Base-by-base conservation (phyloP, 2,888 invertebrate genomes). In the Trichopoda pennipes region DNA sequence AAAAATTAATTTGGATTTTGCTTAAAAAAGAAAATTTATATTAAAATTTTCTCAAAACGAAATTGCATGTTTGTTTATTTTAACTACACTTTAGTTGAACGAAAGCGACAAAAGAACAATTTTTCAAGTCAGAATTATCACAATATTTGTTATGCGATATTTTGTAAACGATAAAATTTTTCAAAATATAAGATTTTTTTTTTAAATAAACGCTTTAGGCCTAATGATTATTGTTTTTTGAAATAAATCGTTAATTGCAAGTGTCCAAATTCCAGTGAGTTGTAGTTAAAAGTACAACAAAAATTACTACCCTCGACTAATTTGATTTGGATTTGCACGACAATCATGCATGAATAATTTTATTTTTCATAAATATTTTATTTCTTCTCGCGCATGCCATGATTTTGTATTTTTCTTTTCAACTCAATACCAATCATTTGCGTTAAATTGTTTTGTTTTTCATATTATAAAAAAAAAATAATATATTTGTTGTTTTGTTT, bases 341-440 rank as follows among this genome's bases (percentile, higher is more conserved):
- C 77, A 81, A 81, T 78, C 81, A 81, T 81, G 81, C 81, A 81
- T 81, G 81, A 81, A 81, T 66, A 81, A 81, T 77, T 77, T 77
- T 70, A 77, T 63, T 77, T 70, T 70, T 70, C 56, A 70, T 70
- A 77, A 77, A 70, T 63, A 77, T 80, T 61, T 79, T 66, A 68
- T 79, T 68, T 58, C 66, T 74, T 80, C 79, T 80, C 79, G 79
- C 79, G 79, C 79, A 80, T 80, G 79, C 79, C 79, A 80, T 38
- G 69, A 69, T n/a, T 44, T 49, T 58, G 64, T 77, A 47, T 17
- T 53, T 60, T 49, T 64, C 28, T 53, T 53, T 60, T 68, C 51
- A 19, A 38, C 66, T 56, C 72, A 55, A 66, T 64, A 66, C 60
- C 76, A 81, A 53, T 81, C 68, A 74, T 69, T 81, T 78, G 78